Evolutionary conservation across 1,140 invertebrate genomes (phyloP), one percentile per base, ranked within the genome.

Genomic region (Plutomurus gul): DNA sequence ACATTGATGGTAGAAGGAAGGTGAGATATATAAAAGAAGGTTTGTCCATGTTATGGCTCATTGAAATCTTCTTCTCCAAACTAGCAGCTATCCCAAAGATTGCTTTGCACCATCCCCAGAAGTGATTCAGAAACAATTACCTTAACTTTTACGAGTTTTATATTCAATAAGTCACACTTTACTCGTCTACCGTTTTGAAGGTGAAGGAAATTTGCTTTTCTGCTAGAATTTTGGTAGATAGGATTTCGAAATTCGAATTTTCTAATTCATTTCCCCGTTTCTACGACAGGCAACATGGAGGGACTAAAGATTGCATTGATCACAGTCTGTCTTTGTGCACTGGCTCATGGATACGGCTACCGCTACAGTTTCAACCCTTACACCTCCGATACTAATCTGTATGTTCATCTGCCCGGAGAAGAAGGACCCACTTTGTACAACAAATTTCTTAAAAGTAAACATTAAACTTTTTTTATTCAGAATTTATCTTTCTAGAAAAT

Each of bases 291-390:
- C 25, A 39, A 40, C 13, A 65, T 65, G 56, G 56, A 33, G 36
- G 27, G 16, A n/a, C 3, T 72, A 4, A 72, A 72, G 16, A 40
- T 72, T 37, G 18, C 20, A 5, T 39, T 72, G 37, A 18, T 72
- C 18, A 18, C 40, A 8, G 10, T 43, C 36, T 40, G 70, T 27
- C 25, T 72, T 4, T 40, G 18, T 72, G 70, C 70, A 11, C 18
- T 72, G 11, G 33, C 60, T 47, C 8, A 73, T 7, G 77, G 70
- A 16, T 78, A 72, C 46, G 77, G 77, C 20, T 78, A 78, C 49
- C 30, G 71, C 13, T 78, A 78, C 77, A 56, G 40, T 51, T 78
- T 39, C 49, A 74, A 78, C 43, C 77, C 71, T 4, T 47, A 25
- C 25, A 74, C 77, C 7, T 20, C 36, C 16, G 71, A 74, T n/a